Percentiles rank a stretch among this genome's conserved stretches.
phyloP scores from a whole-genome alignment of 2,888 invertebrate species.

The Eupelmus urozonus region DNA sequence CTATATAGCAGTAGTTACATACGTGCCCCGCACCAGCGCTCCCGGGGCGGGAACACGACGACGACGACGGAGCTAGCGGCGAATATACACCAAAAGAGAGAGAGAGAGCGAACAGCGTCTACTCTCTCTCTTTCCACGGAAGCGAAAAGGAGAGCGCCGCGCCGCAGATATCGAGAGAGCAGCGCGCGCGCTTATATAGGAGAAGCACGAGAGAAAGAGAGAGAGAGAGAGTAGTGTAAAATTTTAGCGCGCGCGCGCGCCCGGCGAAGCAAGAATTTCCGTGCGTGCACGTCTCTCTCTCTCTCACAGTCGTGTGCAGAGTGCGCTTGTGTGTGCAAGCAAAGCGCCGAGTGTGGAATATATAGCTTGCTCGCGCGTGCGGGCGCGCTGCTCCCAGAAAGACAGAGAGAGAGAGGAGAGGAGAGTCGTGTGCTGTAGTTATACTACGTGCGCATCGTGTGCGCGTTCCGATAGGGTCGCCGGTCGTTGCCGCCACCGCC shows the following conservation, averaged over 20 bases:
- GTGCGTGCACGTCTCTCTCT: too few relatives aligned
- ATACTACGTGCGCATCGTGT: slow-evolving; percentile 6
- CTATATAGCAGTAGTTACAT: slow-evolving; percentile 3
- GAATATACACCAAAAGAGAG: slow-evolving; percentile 4
- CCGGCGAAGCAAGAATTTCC: too few relatives aligned
- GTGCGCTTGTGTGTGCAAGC: background rate
- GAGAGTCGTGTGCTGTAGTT: background rate
- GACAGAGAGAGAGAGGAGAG: slow-evolving; percentile 6
- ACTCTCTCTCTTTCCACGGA: background rate
- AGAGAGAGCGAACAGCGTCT: background rate
- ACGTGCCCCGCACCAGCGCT: slow-evolving; percentile 34
- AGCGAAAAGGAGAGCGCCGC: background rate
- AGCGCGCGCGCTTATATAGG: background rate
- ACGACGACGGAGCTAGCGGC: slow-evolving; percentile 12
- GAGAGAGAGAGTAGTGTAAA: background rate
- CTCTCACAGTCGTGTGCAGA: too few relatives aligned
- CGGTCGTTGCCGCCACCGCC: background rate
- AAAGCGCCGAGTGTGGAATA: too few relatives aligned
- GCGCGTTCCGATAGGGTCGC: background rate
- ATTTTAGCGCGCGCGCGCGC: background rate
- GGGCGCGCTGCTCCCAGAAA: too few relatives aligned
- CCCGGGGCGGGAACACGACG: slow-evolving; percentile 47
- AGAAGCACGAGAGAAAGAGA: background rate
- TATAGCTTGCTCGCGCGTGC: too few relatives aligned
- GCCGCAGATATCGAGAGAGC: background rate